Evolutionary conservation across 2,797 vertebrate genomes (phyloP).

Genomic region (Hafferia zeledoni): DNA sequence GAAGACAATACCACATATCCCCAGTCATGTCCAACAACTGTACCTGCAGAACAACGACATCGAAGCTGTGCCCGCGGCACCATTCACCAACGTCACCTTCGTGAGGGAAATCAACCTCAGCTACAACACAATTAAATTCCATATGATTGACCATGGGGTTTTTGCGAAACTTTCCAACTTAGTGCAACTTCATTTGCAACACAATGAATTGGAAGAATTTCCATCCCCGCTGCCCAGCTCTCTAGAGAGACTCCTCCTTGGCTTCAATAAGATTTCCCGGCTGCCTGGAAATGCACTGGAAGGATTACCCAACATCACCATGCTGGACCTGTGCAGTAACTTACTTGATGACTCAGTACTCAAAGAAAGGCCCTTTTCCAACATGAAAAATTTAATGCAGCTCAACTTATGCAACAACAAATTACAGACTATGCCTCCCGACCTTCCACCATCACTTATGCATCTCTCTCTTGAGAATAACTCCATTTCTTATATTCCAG

Average conservation of each 20-base stretch:
- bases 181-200: slow-evolving; percentile 78
- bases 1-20: slow-evolving; percentile 79
- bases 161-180: slow-evolving; percentile 78
- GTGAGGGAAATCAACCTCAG: slow-evolving; percentile 83
- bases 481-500: slow-evolving; percentile 81
- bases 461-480: slow-evolving; percentile 87
- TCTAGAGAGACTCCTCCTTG: slow-evolving; percentile 79
- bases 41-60: slow-evolving; percentile 83
- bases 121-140: slow-evolving; percentile 81
- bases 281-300: slow-evolving; percentile 66
- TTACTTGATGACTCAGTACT: slow-evolving; percentile 74
- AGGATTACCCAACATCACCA: slow-evolving; percentile 78
- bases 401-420: slow-evolving; percentile 82
- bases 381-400: slow-evolving; percentile 79
- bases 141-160: slow-evolving; percentile 73
- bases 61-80: slow-evolving; percentile 72
- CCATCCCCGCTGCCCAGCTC: slow-evolving; percentile 79
- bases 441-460: slow-evolving; percentile 80
- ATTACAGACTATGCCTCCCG: slow-evolving; percentile 77
- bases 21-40: slow-evolving; percentile 76
- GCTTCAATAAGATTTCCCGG: slow-evolving; percentile 80
- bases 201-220: slow-evolving; percentile 81
- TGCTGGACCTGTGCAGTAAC: slow-evolving; percentile 79
- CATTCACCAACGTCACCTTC: slow-evolving; percentile 78
- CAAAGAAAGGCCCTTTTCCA: slow-evolving; percentile 73